Evolutionary conservation across 2,113 vertebrate species (phyloP), one percentile per base, ranked within the genome.

Genomic region (Pteronura brasiliensis): DNA sequence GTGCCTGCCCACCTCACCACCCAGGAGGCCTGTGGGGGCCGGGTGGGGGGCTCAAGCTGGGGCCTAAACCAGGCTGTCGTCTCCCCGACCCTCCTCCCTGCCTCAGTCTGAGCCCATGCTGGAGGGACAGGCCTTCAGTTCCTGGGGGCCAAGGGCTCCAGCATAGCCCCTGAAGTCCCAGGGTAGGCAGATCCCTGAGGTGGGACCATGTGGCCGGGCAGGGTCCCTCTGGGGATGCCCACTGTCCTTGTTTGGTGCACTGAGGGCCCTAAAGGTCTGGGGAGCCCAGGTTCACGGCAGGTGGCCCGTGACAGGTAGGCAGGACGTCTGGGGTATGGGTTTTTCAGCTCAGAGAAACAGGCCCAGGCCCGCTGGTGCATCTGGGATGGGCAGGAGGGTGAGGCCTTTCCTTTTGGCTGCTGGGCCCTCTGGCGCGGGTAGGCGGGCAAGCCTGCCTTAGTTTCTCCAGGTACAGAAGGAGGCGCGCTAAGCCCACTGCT

Each of bases 361-460:
- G 27, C 29, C 31, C 0, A 0, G n/a, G 52, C 31, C 49, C 34
- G 0, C 52, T 5, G 27, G 25, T 7, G 36, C 1, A 0, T 36
- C 20, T 11, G 21, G 47, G 29, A 1, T 27, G 77, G 86, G 7
- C 0, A 0, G 27, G 42, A 34, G 29, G 0, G 2, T 34, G 36
- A 15, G 59, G 36, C 39, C 0, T 7, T 20, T 76, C 31, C n/a
- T 55, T 39, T 7, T 1, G 31, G 65, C 77, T 25, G 18, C 49
- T 9, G 81, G 47, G 23, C n/a, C 67, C 42, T 7, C 31, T 3
- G 44, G 9, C 23, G 36, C 3, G 1, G 10, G 39, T 7, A 34
- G 96, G 10, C 72, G 11, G 34, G 20, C 0, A 0, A 8, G 65
- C 36, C 18, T 17, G 59, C 59, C 59, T 92, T 52, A 3, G 44